Conservation (phyloP, 2,797 vertebrate species). For the Clarias fuscus region DNA sequence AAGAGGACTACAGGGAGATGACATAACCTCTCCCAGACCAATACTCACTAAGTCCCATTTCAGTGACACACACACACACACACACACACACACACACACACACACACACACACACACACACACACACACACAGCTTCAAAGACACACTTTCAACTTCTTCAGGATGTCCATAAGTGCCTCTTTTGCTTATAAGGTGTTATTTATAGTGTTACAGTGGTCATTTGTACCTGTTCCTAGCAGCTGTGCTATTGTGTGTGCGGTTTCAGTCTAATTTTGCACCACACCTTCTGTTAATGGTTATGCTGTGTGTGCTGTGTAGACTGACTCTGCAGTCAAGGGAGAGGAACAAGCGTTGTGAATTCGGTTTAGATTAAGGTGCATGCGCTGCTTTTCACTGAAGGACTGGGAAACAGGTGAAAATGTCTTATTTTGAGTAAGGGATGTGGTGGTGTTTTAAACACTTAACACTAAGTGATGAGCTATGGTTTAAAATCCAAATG, state of each 20-base stretch:
- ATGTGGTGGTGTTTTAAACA: neutral
- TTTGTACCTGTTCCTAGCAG: neutral
- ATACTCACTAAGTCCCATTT: neutral
- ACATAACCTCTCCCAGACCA: neutral
- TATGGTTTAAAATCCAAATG: neutral
- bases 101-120: too few species aligned
- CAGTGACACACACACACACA: neutral
- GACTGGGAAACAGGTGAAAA: neutral
- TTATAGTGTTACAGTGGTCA: neutral
- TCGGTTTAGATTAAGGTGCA: neutral
- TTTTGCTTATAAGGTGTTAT: neutral
- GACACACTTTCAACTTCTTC: neutral
- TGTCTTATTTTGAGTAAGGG: neutral
- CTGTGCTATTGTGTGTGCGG: neutral
- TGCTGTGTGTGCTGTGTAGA: neutral
- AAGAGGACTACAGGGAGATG: slow-evolving; percentile 15
- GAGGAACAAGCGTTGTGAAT: neutral
- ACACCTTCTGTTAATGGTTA: slow-evolving; percentile 1
- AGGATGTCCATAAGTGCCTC: neutral
- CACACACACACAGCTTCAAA: neutral
- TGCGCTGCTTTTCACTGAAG: neutral
- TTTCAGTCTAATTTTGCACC: slow-evolving; percentile 4
- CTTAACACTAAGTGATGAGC: neutral
- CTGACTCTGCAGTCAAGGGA: neutral
- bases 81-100: too few species aligned